Evolutionary conservation across 35 echinoderm and acorn worm genomes (phyloP).

Genomic region (Heliocidaris erythrogramma): DNA sequence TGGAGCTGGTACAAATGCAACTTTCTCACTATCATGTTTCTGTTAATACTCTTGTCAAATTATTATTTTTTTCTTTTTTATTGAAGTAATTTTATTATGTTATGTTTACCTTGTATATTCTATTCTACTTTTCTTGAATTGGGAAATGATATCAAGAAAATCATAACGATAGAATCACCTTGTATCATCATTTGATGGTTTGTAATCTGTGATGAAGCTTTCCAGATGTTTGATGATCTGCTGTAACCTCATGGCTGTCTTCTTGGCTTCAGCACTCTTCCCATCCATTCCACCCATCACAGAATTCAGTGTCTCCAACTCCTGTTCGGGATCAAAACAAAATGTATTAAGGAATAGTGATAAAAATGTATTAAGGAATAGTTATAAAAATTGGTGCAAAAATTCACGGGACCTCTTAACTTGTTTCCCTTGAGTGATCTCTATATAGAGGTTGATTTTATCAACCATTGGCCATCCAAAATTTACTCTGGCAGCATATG

Average conservation of each 20-base stretch:
- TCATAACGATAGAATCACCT: not conserved
- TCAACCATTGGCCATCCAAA: too few relatives aligned
- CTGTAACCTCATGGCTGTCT: slow-evolving; percentile 66
- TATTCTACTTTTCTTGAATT: too few relatives aligned
- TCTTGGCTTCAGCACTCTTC: slow-evolving; percentile 66
- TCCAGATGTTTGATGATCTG: slow-evolving; percentile 78
- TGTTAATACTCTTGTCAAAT: too few relatives aligned
- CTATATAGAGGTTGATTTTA: too few relatives aligned
- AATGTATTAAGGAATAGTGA: not conserved
- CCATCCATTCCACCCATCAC: slow-evolving; percentile 75
- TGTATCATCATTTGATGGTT: slow-evolving; percentile 24
- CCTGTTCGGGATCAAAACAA: slow-evolving; percentile 62
- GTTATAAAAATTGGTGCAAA: not conserved
- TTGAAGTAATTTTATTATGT: too few relatives aligned
- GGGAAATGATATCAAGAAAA: too few relatives aligned
- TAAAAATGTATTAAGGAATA: not conserved
- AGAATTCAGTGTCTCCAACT: slow-evolving; percentile 79
- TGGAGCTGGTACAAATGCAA: too few relatives aligned
- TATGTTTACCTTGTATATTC: too few relatives aligned
- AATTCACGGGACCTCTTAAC: not conserved
- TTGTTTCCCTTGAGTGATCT: too few relatives aligned
- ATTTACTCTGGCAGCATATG: too few relatives aligned
- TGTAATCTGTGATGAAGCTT: slow-evolving; percentile 57
- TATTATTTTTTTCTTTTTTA: too few relatives aligned
- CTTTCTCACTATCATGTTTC: too few relatives aligned